These are phyloP conservation scores for Hylaea fasciaria DNA, from an alignment of 2,888 invertebrate genomes.

Conservation along the genomic window DNA sequence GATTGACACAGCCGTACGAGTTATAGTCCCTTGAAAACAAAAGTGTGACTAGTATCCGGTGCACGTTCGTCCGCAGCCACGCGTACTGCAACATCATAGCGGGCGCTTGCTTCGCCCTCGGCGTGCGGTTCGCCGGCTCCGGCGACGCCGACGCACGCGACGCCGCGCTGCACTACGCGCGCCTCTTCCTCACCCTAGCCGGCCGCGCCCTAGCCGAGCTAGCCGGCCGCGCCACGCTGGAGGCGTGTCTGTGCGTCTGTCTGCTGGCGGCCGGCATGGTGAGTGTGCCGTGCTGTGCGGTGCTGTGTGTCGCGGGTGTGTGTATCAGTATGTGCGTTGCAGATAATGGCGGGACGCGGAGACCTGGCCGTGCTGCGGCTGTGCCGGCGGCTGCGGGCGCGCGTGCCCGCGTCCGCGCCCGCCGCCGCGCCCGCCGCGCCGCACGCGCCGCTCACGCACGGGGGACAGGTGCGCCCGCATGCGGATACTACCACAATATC, in stretches of 20 bases:
- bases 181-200: constrained; percentile 87
- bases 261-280: constrained; percentile 93
- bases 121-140: constrained; percentile 97
- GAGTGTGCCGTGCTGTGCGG: too few relatives aligned
- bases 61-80: constrained; percentile 87
- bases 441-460: constrained; percentile 91
- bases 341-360: constrained; percentile 98
- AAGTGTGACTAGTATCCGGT: too few relatives aligned
- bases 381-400: constrained; percentile 92
- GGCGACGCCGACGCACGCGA: constrained; percentile 92
- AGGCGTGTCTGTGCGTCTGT: constrained; percentile 94
- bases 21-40: too few relatives aligned
- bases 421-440: constrained; percentile 41
- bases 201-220: constrained; percentile 91
- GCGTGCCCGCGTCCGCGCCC: constrained; percentile 87
- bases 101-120: constrained; percentile 97
- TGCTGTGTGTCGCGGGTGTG: too few relatives aligned
- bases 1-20: too few relatives aligned
- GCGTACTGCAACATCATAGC: constrained; percentile 98
- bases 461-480: constrained; percentile 62
- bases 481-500: too few relatives aligned
- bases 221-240: constrained; percentile 95
- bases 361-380: constrained; percentile 92
- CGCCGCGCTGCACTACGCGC: constrained; percentile 90
- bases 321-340: too few relatives aligned